Base-by-base conservation (phyloP, 2,113 vertebrate genomes). In the Chunga burmeisteri region DNA sequence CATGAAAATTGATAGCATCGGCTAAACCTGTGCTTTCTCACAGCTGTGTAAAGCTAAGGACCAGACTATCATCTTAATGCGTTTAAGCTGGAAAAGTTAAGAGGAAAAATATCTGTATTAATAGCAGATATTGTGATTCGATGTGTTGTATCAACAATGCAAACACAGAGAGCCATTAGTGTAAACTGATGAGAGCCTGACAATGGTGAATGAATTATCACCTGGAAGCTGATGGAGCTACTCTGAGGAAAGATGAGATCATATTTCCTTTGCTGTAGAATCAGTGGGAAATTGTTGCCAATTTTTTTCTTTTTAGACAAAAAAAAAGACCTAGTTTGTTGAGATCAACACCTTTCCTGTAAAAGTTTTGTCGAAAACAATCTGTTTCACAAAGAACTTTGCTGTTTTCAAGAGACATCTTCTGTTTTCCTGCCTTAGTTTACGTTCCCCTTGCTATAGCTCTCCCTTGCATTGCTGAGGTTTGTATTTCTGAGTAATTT, bases 191-290 rank as follows among this genome's bases (percentile, higher is more conserved):
- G 61, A 67, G 81, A 53, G 87, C 56, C 87, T 81, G 78, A 91
- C 91, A 91, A 90, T 87, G 58, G 87, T 75, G 94, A 96, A 72
- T 88, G 95, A 95, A 91, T 96, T 95, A 95, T 95, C 94, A 93
- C 86, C 94, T 97, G 96, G 91, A 87, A 77, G 89, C 85, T 66
- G 72, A 94, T 46, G 78, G 96, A 85, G 95, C 86, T 87, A 10
- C 89, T 81, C 68, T 11, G 70, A 38, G 83, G 84, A 73, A 82
- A 87, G 84, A 91, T 95, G 95, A 96, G 94, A 93, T 97, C 95
- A 89, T 58, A 52, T 95, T 96, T 95, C 96, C 95, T 96, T 88
- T 91, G 49, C 91, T 52, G 73, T 13, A 79, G 59, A 86, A 85
- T 29, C 0, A 3, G 61, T 61, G 77, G 87, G 81, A 83, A 94